These are phyloP conservation scores for Belgica antarctica DNA, from an alignment of 2,888 invertebrate species.

Conservation along the genomic window DNA sequence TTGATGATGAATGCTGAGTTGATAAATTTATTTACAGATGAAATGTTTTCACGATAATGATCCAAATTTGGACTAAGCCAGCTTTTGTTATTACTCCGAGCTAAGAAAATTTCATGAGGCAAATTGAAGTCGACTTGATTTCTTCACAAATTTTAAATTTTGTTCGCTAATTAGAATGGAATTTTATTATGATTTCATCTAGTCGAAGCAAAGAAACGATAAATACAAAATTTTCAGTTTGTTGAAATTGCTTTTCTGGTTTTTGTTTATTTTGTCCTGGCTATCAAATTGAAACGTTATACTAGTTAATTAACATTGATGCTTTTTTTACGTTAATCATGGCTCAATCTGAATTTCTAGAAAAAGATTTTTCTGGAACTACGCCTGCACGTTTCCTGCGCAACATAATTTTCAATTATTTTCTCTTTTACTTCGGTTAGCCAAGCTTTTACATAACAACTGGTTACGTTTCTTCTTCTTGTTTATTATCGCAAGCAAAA, in stretches of 20 bases:
- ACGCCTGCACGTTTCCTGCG: constrained; percentile 3
- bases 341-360: not conserved
- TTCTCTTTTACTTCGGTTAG: too few relatives aligned
- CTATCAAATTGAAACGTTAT: not conserved
- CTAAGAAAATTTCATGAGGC: not conserved
- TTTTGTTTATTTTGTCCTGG: too few relatives aligned
- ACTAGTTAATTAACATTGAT: constrained; percentile 11
- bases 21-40: constrained; percentile 12
- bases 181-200: too few relatives aligned
- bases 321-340: not conserved
- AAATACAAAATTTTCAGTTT: constrained; percentile 15
- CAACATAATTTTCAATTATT: too few relatives aligned
- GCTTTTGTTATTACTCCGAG: not conserved
- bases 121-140: not conserved
- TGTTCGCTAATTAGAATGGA: not conserved
- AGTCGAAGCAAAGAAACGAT: too few relatives aligned
- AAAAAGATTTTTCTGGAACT: not conserved
- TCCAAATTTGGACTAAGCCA: not conserved
- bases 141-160: not conserved
- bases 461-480: not conserved
- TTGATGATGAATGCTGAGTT: not conserved
- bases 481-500: too few relatives aligned
- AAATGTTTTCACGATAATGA: not conserved
- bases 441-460: constrained; percentile 11
- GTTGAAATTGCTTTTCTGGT: constrained; percentile 6